These are phyloP conservation scores for Lutraria lutraria DNA, from an alignment of 2,888 invertebrate species.

Conservation along the genomic window DNA sequence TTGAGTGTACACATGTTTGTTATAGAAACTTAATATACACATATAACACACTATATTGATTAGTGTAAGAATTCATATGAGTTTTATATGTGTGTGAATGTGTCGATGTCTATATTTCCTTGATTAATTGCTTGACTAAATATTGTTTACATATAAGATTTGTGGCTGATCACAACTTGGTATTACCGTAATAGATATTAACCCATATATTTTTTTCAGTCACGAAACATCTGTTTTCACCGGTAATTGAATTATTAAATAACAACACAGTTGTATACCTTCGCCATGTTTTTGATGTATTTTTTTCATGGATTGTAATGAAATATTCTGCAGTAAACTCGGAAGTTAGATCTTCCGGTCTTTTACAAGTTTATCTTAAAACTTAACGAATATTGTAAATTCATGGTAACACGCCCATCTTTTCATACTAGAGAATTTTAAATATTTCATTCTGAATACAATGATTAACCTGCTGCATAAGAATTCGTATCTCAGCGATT, in stretches of 20 bases:
- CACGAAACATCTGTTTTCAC: no score
- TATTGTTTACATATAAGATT: neutral
- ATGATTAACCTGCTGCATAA: neutral
- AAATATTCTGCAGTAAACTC: no score
- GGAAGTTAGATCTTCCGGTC: no score
- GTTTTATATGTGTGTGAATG: neutral
- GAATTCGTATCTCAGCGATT: neutral
- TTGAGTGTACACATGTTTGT: neutral
- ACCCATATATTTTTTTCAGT: neutral
- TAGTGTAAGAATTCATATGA: neutral
- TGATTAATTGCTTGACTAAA: neutral
- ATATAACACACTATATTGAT: neutral
- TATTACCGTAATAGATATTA: neutral
- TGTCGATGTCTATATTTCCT: neutral
- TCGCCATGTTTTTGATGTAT: no score
- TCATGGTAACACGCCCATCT: neutral
- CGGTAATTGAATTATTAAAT: no score
- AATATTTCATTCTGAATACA: neutral
- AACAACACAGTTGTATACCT: no score
- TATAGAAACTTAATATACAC: neutral
- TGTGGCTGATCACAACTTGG: neutral
- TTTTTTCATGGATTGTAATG: no score
- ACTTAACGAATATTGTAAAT: no score
- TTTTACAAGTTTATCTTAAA: no score
- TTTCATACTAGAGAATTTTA: neutral